phyloP scores from a whole-genome alignment of 2,113 vertebrate species.

The Pavo muticus region DNA sequence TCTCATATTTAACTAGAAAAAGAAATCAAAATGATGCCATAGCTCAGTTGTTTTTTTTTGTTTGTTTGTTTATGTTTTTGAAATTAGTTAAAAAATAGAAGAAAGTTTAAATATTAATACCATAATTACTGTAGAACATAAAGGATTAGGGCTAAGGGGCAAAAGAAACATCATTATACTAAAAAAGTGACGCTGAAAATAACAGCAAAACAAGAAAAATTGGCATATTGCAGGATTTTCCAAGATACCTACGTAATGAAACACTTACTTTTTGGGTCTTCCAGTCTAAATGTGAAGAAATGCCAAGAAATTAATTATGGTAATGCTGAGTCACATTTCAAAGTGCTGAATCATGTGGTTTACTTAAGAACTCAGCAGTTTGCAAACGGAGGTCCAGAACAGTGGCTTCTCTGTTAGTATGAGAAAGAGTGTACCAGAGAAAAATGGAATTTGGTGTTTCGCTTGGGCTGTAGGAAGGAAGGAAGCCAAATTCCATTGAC shows the following conservation, averaged over 20 bases:
- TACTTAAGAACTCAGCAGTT: neutral
- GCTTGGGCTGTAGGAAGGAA: neutral
- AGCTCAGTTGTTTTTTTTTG: neutral
- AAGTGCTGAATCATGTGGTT: neutral
- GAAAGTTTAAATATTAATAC: neutral
- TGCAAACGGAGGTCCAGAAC: neutral
- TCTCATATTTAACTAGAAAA: neutral
- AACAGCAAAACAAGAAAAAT: neutral
- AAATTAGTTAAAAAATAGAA: neutral
- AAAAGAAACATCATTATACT: neutral
- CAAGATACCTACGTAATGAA: neutral
- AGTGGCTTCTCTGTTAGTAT: neutral
- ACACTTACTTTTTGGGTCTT: fast-evolving
- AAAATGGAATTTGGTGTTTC: neutral
- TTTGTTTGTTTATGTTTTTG: neutral
- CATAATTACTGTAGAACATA: neutral
- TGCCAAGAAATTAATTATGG: neutral
- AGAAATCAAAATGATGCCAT: neutral
- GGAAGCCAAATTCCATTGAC: neutral
- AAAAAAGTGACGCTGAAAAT: neutral
- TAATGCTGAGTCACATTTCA: neutral
- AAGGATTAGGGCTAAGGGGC: neutral
- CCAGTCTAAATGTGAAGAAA: neutral
- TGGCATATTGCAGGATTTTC: neutral
- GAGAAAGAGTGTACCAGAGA: neutral